phyloP scores from a whole-genome alignment of 1,140 invertebrate genomes.

The Eubasilissa regina region DNA sequence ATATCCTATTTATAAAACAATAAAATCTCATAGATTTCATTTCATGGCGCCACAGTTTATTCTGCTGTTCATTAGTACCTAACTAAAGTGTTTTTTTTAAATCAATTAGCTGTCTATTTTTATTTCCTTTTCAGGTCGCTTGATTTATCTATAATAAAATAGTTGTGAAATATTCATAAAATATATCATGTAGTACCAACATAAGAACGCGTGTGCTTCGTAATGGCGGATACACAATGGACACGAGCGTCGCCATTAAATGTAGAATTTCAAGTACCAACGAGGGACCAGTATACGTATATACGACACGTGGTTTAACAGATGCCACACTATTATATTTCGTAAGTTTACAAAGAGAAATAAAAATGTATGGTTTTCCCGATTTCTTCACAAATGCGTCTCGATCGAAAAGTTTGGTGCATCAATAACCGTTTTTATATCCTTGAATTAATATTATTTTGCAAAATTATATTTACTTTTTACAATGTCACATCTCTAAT shows the following conservation, averaged over 20 bases:
- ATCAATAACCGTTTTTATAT: too few species aligned
- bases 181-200: not conserved
- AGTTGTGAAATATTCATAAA: not conserved
- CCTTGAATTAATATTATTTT: too few species aligned
- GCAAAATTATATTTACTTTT: too few species aligned
- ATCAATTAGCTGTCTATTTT: slow-evolving; percentile 37
- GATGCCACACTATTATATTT: too few species aligned
- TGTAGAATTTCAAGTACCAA: slow-evolving; percentile 32
- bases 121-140: slow-evolving; percentile 14
- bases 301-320: too few species aligned
- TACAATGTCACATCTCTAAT: too few species aligned
- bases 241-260: slow-evolving; percentile 21
- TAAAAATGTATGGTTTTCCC: too few species aligned
- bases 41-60: slow-evolving; percentile 12
- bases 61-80: slow-evolving; percentile 14
- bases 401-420: too few species aligned
- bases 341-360: too few species aligned
- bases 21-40: not conserved
- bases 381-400: too few species aligned
- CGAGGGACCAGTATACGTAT: too few species aligned
- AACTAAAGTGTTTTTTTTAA: slow-evolving; percentile 5
- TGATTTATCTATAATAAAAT: slow-evolving; percentile 27
- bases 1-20: slow-evolving; percentile 32
- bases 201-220: not conserved
- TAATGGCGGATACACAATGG: not conserved